Conservation (phyloP, 2,888 invertebrate species). For the Hyposoter dolosus region DNA sequence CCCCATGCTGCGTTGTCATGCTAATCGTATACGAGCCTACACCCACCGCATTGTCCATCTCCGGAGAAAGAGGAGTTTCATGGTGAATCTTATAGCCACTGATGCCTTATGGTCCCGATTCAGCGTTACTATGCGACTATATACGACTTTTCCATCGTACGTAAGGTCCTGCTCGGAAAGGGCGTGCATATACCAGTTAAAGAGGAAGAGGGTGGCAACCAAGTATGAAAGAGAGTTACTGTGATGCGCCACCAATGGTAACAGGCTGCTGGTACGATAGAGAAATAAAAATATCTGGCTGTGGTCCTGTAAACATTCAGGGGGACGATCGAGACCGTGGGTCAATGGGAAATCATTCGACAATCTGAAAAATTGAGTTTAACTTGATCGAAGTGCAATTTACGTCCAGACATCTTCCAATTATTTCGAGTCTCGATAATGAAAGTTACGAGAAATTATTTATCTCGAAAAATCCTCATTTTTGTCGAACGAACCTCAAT, state of each 20-base stretch:
- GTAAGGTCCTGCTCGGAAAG: slow-evolving; percentile 34
- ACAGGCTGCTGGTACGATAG: slow-evolving; percentile 14
- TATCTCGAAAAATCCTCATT: not conserved
- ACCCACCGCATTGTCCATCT: slow-evolving; percentile 67
- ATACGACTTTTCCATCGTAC: slow-evolving; percentile 23
- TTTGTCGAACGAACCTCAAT: slow-evolving; percentile 17
- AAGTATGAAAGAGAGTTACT: slow-evolving; percentile 31
- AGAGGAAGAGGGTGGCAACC: slow-evolving; percentile 15
- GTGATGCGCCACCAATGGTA: slow-evolving; percentile 35
- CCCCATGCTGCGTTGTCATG: slow-evolving; percentile 79
- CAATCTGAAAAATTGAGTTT: not conserved
- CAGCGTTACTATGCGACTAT: slow-evolving; percentile 32
- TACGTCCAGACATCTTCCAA: not conserved
- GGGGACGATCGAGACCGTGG: not conserved
- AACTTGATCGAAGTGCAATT: not conserved
- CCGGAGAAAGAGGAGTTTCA: slow-evolving; percentile 39
- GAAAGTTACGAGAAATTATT: not conserved
- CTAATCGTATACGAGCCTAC: slow-evolving; percentile 82
- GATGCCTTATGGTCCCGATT: slow-evolving; percentile 58
- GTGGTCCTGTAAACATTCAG: not conserved
- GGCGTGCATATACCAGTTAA: slow-evolving; percentile 55
- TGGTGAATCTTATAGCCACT: slow-evolving; percentile 54
- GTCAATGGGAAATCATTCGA: not conserved
- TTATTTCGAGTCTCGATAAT: not conserved
- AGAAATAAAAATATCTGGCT: slow-evolving; percentile 32